phyloP scores from a whole-genome alignment of 1,140 invertebrate genomes.

The Glossosoma conforme region DNA sequence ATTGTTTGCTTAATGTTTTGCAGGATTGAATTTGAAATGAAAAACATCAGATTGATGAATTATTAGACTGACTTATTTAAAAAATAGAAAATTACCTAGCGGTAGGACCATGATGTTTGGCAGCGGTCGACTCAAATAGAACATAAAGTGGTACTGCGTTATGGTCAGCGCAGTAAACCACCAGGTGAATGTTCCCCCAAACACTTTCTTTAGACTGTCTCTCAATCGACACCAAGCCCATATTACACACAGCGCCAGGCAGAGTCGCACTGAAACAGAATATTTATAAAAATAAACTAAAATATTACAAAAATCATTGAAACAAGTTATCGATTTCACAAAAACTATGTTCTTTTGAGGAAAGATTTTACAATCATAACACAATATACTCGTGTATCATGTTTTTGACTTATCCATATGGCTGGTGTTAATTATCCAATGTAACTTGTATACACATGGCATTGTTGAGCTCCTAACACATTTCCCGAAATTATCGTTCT shows the following conservation, averaged over 20 bases:
- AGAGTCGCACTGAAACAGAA: slow-evolving; percentile 72
- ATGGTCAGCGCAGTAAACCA: slow-evolving; percentile 84
- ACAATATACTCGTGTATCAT: no score
- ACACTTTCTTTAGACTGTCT: slow-evolving; percentile 65
- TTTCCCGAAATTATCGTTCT: no score
- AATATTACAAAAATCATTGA: slow-evolving; percentile 6
- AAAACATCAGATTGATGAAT: no score
- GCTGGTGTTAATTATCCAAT: no score
- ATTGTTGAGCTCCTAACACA: no score
- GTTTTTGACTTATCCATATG: no score
- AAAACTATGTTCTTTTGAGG: slow-evolving; percentile 6
- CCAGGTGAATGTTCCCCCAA: slow-evolving; percentile 69
- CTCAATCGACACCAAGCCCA: slow-evolving; percentile 68
- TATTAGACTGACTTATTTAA: slow-evolving; percentile 54
- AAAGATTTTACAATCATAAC: slow-evolving; percentile 9
- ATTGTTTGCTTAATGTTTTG: no score
- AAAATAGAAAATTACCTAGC: slow-evolving; percentile 63
- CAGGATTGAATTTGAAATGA: no score
- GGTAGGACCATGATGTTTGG: slow-evolving; percentile 95
- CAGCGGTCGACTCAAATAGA: slow-evolving; percentile 89
- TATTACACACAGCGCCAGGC: slow-evolving; percentile 72
- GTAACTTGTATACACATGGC: no score
- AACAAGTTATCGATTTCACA: slow-evolving; percentile 10
- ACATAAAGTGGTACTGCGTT: slow-evolving; percentile 97
- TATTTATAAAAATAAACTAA: no score